Base-by-base conservation (phyloP, 2,113 vertebrate genomes). In the Camelus dromedarius region DNA sequence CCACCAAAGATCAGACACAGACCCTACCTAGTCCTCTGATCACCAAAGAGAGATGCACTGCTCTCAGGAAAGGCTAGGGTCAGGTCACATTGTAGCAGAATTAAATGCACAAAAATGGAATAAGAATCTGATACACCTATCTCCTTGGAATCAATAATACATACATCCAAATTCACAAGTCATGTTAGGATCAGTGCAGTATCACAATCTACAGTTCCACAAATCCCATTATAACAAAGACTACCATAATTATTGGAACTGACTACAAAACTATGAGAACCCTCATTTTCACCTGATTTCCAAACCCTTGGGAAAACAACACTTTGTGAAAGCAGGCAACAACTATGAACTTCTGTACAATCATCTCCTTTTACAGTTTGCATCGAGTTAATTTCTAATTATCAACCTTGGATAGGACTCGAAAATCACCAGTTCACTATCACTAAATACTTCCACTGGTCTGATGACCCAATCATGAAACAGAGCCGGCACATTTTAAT, bases 401-500 rank as follows among this genome's bases (percentile, higher is more conserved):
- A 89, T 26, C 35, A 60, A 84, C 52, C 28, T 67, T 77, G 28
- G 20, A 76, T 19, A 67, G 6, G 19, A 95, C 38, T 94, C 48
- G n/a, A 62, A 96, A 94, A 75, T 94, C 76, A 66, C 16, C n/a
- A 90, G 9, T 58, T 93, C 48, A 92, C 20, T 70, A 70, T 64
- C 77, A 92, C n/a, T 75, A 52, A 94, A 56, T 18, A 94, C 14
- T 83, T 69, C 62, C 42, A 95, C 72, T 72, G 50, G 52, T 83
- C 38, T 84, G 22, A 85, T 38, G 60, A 88, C 26, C 64, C 76
- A 88, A n/a, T 54, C 35, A 92, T 56, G 35, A 72, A 64, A 72
- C 10, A 94, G 26, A 89, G 92, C 11, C 18, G 91, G 60, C 56
- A 69, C 13, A 15, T 73, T 75, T 77, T 50, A 82, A 98, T 81